These are phyloP conservation scores for Ips typographus DNA, from an alignment of 1,140 invertebrate species.

Conservation along the genomic window DNA sequence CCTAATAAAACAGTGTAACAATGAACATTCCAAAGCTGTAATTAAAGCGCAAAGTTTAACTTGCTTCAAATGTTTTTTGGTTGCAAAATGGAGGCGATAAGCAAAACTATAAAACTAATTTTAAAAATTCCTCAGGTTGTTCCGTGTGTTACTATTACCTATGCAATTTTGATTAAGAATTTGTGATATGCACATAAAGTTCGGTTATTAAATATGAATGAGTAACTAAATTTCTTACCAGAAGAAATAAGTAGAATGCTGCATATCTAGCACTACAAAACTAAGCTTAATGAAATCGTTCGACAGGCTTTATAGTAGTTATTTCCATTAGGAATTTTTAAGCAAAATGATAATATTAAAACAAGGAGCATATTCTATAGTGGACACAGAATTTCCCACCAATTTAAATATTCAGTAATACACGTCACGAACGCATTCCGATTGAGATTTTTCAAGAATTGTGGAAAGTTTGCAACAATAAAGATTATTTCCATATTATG, in stretches of 20 bases:
- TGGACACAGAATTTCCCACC: not conserved
- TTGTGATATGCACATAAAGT: no score
- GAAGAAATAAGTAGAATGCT: no score
- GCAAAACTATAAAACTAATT: slow-evolving; percentile 8
- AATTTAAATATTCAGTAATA: not conserved
- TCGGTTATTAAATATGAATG: no score
- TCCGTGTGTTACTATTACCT: no score
- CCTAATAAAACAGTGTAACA: not conserved
- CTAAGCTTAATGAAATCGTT: no score
- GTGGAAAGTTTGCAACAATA: not conserved
- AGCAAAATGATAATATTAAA: not conserved
- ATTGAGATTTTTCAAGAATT: not conserved
- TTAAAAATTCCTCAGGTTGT: slow-evolving; percentile 5
- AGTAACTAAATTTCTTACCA: no score
- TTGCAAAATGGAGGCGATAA: not conserved
- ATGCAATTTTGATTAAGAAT: no score
- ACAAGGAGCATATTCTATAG: no score
- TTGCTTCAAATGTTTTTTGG: slow-evolving; percentile 1
- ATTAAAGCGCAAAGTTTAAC: not conserved
- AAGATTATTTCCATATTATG: slow-evolving; percentile 8
- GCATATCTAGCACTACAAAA: no score
- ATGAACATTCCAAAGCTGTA: not conserved
- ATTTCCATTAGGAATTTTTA: not conserved
- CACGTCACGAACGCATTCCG: slow-evolving; percentile 2
- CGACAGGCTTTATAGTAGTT: not conserved